Conservation (phyloP, 2,797 vertebrate species). For the Menidia menidia region DNA sequence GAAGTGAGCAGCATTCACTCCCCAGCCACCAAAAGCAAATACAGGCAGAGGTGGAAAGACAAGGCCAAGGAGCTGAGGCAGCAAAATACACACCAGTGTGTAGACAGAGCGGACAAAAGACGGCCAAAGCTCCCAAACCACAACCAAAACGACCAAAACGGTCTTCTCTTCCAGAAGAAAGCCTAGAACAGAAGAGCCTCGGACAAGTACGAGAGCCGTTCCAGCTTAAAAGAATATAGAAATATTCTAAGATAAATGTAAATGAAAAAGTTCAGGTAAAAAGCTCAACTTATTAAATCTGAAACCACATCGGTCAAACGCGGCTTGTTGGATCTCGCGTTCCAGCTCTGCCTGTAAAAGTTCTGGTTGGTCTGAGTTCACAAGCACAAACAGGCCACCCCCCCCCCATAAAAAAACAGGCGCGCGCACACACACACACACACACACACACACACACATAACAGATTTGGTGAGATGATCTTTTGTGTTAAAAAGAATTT, state of each 20-base stretch:
- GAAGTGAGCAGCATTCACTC: conserved; percentile 52
- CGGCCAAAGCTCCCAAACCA: conserved; percentile 66
- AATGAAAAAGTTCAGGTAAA: neutral
- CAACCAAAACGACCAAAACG: conserved; percentile 40
- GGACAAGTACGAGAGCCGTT: neutral
- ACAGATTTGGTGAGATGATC: conserved; percentile 59
- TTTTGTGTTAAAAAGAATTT: conserved; percentile 45
- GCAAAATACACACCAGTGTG: conserved; percentile 27
- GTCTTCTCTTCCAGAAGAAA: conserved; percentile 40
- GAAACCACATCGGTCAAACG: neutral
- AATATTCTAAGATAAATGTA: neutral
- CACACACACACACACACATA: conserved; percentile 26
- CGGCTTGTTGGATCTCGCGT: conserved; percentile 58
- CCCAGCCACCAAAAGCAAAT: conserved; percentile 80
- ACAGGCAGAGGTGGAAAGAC: conserved; percentile 79
- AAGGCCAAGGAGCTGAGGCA: conserved; percentile 72
- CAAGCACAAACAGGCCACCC: conserved; percentile 43
- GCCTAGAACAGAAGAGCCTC: neutral
- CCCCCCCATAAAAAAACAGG: conserved; percentile 32
- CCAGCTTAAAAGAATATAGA: neutral
- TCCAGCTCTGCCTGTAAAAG: conserved; percentile 79
- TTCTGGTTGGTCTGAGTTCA: conserved; percentile 62
- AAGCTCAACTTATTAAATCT: neutral
- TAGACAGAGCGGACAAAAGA: conserved; percentile 61
- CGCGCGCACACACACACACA: conserved; percentile 27